Conservation (phyloP, 2,113 vertebrate genomes). For the Otocyon megalotis region DNA sequence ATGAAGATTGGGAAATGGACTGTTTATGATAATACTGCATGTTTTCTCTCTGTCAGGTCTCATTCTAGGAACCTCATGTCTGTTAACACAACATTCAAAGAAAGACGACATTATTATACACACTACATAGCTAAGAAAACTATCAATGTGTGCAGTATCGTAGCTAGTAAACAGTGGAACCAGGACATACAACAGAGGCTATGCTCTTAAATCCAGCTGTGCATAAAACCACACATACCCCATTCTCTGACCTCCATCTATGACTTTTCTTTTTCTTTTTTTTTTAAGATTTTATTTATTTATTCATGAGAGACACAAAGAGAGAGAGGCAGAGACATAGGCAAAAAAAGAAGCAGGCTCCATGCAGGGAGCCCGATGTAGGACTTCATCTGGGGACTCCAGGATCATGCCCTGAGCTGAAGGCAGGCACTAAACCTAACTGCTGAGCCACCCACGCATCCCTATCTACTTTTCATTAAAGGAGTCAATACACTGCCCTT, state of each 20-base stretch:
- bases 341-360: too few relatives aligned
- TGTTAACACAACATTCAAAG: not conserved
- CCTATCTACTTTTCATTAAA: not conserved
- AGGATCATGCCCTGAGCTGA: too few relatives aligned
- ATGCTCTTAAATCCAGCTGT: not conserved
- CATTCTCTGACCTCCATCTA: too few relatives aligned
- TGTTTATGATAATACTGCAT: fast-evolving
- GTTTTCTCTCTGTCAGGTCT: not conserved
- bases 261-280: too few relatives aligned
- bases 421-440: too few relatives aligned
- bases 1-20: not conserved
- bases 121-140: not conserved
- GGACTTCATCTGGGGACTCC: too few relatives aligned
- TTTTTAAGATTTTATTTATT: too few relatives aligned
- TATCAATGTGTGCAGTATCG: too few relatives aligned
- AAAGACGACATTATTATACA: not conserved
- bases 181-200: not conserved
- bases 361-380: too few relatives aligned
- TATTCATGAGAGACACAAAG: too few relatives aligned
- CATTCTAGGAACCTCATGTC: not conserved
- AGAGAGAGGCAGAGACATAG: too few relatives aligned
- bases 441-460: too few relatives aligned
- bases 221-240: not conserved
- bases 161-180: not conserved
- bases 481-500: not conserved